phyloP scores from a whole-genome alignment of 2,113 vertebrate species.

The Hylia prasina region DNA sequence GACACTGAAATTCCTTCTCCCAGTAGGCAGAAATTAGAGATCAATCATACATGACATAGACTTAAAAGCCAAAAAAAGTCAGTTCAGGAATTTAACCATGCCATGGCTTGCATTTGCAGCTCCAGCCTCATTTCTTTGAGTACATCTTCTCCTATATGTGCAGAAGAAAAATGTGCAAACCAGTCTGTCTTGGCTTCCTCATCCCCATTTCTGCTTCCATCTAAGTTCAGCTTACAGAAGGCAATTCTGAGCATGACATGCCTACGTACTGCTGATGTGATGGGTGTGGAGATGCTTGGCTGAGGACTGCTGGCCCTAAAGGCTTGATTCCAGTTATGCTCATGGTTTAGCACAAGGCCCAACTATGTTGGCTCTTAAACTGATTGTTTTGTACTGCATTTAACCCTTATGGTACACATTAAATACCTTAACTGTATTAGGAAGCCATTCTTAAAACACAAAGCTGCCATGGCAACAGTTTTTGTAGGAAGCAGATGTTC shows the following conservation, averaged over 20 bases:
- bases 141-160: not conserved
- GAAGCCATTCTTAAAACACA: not conserved
- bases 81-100: conserved; percentile 15
- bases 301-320: not conserved
- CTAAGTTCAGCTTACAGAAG: not conserved
- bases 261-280: not conserved
- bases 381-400: not conserved
- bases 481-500: not conserved
- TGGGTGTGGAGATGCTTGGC: not conserved
- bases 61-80: not conserved
- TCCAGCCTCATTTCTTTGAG: not conserved
- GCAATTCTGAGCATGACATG: not conserved
- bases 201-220: not conserved
- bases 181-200: not conserved
- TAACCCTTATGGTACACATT: not conserved
- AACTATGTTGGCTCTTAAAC: not conserved
- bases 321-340: not conserved
- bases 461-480: not conserved
- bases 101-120: not conserved
- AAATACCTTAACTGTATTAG: not conserved
- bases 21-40: not conserved
- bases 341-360: not conserved
- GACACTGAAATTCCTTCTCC: not conserved
- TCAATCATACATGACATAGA: not conserved
- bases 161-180: not conserved